phyloP scores from a whole-genome alignment of 2,888 invertebrate species.

The Cheilosia pagana region DNA sequence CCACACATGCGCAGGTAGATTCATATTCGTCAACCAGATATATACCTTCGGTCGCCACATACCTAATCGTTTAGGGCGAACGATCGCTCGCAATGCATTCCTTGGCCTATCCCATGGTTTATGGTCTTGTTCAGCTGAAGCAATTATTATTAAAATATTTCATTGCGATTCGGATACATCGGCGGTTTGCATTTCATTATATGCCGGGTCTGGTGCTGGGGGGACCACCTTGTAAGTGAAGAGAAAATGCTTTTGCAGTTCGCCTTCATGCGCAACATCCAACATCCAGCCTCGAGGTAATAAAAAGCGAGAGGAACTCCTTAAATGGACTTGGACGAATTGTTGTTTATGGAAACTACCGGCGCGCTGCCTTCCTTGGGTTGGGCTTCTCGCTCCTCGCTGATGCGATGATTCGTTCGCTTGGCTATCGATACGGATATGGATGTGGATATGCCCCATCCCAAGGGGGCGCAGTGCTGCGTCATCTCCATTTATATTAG shows the following conservation, averaged over 20 bases:
- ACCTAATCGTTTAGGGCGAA: slow-evolving; percentile 9
- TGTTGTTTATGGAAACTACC: slow-evolving; percentile 66
- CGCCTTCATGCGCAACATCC: slow-evolving; percentile 28
- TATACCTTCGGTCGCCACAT: not conserved
- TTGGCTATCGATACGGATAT: slow-evolving; percentile 14
- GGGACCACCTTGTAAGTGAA: slow-evolving; percentile 67
- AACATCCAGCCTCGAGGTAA: slow-evolving; percentile 46
- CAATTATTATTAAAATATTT: slow-evolving; percentile 73
- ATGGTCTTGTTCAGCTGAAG: slow-evolving; percentile 63
- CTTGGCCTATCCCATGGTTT: slow-evolving; percentile 62
- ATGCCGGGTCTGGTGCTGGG: slow-evolving; percentile 6
- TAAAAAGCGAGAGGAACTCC: slow-evolving; percentile 67
- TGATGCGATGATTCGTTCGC: slow-evolving; percentile 42
- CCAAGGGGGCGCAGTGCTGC: slow-evolving; percentile 36
- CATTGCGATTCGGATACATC: slow-evolving; percentile 63
- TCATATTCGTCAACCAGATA: slow-evolving; percentile 41
- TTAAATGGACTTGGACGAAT: slow-evolving; percentile 66
- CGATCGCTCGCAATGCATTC: slow-evolving; percentile 21
- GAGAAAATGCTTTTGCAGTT: slow-evolving; percentile 54
- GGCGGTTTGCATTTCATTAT: slow-evolving; percentile 73
- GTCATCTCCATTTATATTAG: slow-evolving; percentile 12
- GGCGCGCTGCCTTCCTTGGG: slow-evolving; percentile 41
- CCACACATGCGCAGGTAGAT: slow-evolving; percentile 46
- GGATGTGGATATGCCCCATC: slow-evolving; percentile 10
- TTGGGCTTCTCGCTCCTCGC: slow-evolving; percentile 42